A percentile compares a stretch with the other conserved stretches of the same genome.
Evolutionary conservation across 1,140 invertebrate species (phyloP).

Genomic region (Ostrea edulis): DNA sequence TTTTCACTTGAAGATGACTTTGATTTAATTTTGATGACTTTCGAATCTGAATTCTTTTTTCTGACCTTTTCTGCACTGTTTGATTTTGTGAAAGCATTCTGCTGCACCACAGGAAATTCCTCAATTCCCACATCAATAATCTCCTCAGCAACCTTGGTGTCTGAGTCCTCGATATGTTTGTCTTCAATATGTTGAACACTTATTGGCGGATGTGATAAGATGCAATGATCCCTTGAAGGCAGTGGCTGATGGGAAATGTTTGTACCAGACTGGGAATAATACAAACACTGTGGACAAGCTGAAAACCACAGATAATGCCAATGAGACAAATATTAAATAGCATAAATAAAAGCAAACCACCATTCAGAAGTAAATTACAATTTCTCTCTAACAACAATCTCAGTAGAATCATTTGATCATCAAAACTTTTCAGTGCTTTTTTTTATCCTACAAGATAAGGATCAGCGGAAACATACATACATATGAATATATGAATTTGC

Average conservation of each 20-base stretch:
- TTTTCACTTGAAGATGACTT: constrained; percentile 3
- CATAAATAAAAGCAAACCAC: not conserved
- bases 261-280: constrained; percentile 44
- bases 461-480: too few relatives aligned
- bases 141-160: constrained; percentile 40
- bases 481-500: too few relatives aligned
- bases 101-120: constrained; percentile 28
- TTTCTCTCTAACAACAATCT: not conserved
- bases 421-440: too few relatives aligned
- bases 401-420: not conserved
- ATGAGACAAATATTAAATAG: not conserved
- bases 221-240: constrained; percentile 42
- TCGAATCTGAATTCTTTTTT: not conserved
- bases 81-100: constrained; percentile 1
- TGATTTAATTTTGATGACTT: constrained; percentile 14
- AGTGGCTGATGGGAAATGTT: constrained; percentile 49
- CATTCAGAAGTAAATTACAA: not conserved
- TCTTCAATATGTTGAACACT: constrained; percentile 37
- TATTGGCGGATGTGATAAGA: constrained; percentile 39
- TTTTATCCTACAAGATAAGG: too few relatives aligned
- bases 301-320: constrained; percentile 17
- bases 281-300: constrained; percentile 50
- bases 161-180: constrained; percentile 34
- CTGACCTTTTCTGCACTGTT: not conserved
- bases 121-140: constrained; percentile 46